These are phyloP conservation scores for Drosophila ogumai DNA, from an alignment of 1,140 invertebrate species.

Conservation along the genomic window DNA sequence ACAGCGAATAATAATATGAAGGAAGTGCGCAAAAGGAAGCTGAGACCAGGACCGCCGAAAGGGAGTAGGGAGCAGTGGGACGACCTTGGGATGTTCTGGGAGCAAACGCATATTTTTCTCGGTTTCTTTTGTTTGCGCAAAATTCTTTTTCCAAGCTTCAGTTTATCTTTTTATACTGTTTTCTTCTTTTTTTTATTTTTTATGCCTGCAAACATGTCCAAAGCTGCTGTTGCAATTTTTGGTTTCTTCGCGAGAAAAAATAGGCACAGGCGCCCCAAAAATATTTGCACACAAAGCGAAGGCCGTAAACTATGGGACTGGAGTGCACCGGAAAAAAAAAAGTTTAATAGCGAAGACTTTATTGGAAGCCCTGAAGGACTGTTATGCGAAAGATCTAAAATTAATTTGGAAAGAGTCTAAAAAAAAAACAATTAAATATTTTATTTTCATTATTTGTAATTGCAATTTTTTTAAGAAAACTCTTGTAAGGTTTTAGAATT, in stretches of 20 bases:
- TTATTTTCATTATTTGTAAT: neutral
- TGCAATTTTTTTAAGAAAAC: neutral
- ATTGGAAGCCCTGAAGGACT: too few relatives aligned
- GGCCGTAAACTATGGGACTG: slow-evolving; percentile 52
- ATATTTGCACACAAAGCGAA: slow-evolving; percentile 66
- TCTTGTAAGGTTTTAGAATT: neutral
- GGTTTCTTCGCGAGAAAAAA: slow-evolving; percentile 25
- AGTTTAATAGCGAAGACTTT: neutral
- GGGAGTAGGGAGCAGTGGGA: neutral
- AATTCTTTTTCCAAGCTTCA: neutral
- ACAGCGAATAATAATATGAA: slow-evolving; percentile 67
- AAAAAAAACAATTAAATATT: neutral
- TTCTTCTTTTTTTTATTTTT: neutral
- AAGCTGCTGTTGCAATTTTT: slow-evolving; percentile 44
- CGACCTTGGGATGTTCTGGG: slow-evolving; percentile 44
- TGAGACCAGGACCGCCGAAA: neutral
- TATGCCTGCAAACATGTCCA: slow-evolving; percentile 39
- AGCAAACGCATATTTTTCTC: slow-evolving; percentile 57
- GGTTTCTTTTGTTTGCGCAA: slow-evolving; percentile 25
- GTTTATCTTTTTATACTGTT: slow-evolving; percentile 12
- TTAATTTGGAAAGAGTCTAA: neutral
- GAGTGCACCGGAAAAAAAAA: slow-evolving; percentile 9
- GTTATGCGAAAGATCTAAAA: neutral
- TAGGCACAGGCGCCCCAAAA: slow-evolving; percentile 25
- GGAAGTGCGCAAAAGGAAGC: slow-evolving; percentile 47